phyloP scores from a whole-genome alignment of 1,140 invertebrate species.

The Caenorhabditis remanei region DNA sequence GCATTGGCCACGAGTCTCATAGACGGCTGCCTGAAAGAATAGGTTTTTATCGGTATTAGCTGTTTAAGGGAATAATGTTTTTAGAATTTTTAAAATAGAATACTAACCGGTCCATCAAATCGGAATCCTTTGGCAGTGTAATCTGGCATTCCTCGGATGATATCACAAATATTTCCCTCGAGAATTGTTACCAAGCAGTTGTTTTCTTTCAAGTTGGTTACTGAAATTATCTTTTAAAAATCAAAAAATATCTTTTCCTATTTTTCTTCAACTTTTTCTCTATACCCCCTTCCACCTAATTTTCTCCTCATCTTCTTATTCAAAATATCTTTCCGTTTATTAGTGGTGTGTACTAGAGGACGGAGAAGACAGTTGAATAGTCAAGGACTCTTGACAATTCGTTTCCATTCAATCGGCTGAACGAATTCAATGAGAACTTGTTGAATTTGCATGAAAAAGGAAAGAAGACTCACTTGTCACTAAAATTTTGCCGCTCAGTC shows the following conservation, averaged over 20 bases:
- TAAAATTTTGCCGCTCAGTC: conserved; percentile 76
- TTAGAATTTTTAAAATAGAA: background rate
- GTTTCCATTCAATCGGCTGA: background rate
- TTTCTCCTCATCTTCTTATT: background rate
- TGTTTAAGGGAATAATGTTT: background rate
- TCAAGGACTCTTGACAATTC: conserved; percentile 51
- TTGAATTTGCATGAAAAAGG: conserved; percentile 51
- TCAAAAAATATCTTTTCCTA: background rate
- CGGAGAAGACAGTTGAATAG: conserved; percentile 18
- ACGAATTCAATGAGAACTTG: conserved; percentile 26
- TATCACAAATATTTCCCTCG: conserved; percentile 78
- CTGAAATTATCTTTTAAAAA: conserved; percentile 54
- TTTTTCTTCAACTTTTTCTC: background rate
- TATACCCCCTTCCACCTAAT: background rate
- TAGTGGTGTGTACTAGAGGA: conserved; percentile 1
- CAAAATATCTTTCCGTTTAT: conserved; percentile 3
- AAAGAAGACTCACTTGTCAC: conserved; percentile 69
- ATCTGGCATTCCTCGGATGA: conserved; percentile 74
- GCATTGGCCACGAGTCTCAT: conserved; percentile 76
- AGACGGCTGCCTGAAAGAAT: conserved; percentile 69
- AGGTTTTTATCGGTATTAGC: background rate
- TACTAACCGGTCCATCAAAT: conserved; percentile 69
- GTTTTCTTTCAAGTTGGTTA: conserved; percentile 78
- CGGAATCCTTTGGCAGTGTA: conserved; percentile 72
- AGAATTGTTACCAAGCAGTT: conserved; percentile 78